phyloP scores from a whole-genome alignment of 2,113 vertebrate genomes.

The Pogonocichla stellata region DNA sequence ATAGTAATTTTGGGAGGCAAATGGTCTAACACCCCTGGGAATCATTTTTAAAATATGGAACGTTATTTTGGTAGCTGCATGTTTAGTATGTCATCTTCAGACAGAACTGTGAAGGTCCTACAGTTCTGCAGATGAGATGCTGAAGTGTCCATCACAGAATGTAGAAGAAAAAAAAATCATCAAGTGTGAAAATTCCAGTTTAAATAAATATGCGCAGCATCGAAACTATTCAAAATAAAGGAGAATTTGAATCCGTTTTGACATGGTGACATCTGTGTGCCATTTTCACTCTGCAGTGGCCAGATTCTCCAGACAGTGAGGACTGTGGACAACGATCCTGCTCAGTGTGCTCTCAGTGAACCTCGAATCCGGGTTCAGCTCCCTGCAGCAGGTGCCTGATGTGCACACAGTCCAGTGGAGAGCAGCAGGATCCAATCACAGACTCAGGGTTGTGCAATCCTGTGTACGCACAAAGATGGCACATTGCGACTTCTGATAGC shows the following conservation, averaged over 20 bases:
- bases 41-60: background rate
- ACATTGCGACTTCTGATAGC: background rate
- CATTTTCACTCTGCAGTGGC: background rate
- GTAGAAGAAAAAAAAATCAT: background rate
- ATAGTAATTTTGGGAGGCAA: background rate
- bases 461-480: background rate
- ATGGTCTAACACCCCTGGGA: background rate
- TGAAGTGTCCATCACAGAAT: background rate
- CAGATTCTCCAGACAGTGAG: background rate
- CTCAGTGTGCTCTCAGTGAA: background rate
- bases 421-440: background rate
- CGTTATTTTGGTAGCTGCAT: background rate
- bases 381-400: background rate
- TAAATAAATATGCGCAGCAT: fast-evolving
- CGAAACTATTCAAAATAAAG: background rate
- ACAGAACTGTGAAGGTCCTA: background rate
- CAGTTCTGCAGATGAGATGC: background rate
- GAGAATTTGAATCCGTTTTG: background rate
- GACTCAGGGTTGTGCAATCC: background rate
- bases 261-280: background rate
- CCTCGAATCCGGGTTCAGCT: background rate
- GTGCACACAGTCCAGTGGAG: background rate
- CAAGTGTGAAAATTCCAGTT: background rate
- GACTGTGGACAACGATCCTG: background rate
- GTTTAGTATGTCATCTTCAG: background rate